Conservation (phyloP, 2,888 invertebrate species). For the Calliphora vomitoria region DNA sequence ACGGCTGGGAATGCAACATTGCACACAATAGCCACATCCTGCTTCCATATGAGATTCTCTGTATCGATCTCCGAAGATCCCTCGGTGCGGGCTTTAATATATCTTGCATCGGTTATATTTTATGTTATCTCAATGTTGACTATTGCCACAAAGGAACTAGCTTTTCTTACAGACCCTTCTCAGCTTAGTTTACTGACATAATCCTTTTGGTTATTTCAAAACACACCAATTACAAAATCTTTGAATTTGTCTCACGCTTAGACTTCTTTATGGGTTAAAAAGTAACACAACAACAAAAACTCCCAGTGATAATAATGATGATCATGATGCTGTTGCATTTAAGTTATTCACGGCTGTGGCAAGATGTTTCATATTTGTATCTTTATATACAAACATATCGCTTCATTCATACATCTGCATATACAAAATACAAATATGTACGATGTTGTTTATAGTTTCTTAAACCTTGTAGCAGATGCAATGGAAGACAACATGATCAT, state of each 20-base stretch:
- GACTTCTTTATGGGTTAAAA: background rate
- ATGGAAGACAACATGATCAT: conserved; percentile 9
- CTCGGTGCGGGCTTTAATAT: too few relatives aligned
- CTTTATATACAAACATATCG: background rate
- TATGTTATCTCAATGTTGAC: too few relatives aligned
- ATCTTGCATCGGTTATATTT: too few relatives aligned
- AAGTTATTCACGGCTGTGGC: conserved; percentile 53
- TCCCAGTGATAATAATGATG: background rate
- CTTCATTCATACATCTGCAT: background rate
- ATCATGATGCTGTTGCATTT: conserved; percentile 5
- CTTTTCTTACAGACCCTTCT: too few relatives aligned
- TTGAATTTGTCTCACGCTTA: background rate
- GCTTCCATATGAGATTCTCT: too few relatives aligned
- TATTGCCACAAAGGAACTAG: too few relatives aligned
- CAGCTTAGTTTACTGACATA: too few relatives aligned
- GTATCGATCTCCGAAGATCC: too few relatives aligned
- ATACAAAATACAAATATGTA: background rate
- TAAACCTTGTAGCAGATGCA: conserved; percentile 37
- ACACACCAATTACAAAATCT: too few relatives aligned
- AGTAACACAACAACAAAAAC: background rate
- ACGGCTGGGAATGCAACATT: too few relatives aligned
- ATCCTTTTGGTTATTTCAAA: too few relatives aligned
- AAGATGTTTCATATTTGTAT: conserved; percentile 31
- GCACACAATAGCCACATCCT: too few relatives aligned
- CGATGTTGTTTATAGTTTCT: background rate